These are phyloP conservation scores for Pantherophis vulpinus DNA, from an alignment of 2,797 vertebrate species.

Conservation along the genomic window DNA sequence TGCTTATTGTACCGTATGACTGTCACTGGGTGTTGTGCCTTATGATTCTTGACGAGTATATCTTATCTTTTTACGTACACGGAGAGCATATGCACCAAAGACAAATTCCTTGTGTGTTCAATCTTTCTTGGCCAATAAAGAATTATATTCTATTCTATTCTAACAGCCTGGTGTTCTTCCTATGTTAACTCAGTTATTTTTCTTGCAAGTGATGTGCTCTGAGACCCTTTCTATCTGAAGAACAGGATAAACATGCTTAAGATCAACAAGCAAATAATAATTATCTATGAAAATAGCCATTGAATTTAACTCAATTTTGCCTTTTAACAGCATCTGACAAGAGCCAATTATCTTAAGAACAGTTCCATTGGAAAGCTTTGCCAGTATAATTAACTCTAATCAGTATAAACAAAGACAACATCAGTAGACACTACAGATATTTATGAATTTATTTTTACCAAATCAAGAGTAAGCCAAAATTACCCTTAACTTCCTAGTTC, in stretches of 20 bases:
- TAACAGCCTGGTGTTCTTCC: neutral
- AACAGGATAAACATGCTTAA: neutral
- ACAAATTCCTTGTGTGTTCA: neutral
- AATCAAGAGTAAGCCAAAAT: constrained; percentile 57
- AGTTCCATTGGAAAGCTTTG: constrained; percentile 43
- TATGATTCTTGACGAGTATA: too few species aligned
- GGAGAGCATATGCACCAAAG: neutral
- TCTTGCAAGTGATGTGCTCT: neutral
- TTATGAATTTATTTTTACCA: constrained; percentile 38
- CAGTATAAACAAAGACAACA: constrained; percentile 60
- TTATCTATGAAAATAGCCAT: neutral
- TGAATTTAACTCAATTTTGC: neutral
- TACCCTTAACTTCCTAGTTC: constrained; percentile 48
- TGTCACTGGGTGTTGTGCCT: too few species aligned
- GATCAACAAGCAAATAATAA: neutral
- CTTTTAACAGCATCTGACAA: constrained; percentile 20
- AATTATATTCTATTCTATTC: neutral
- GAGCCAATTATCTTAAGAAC: neutral
- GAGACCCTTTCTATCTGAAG: neutral
- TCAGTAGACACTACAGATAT: constrained; percentile 38
- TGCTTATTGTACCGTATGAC: too few species aligned
- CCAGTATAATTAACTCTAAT: constrained; percentile 58
- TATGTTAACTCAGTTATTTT: neutral
- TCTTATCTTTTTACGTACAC: neutral
- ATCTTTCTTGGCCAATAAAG: neutral